Evolutionary conservation across 37 sponge, comb jelly and placozoan genomes (phyloP).

Genomic region (Theonella swinhoei): DNA sequence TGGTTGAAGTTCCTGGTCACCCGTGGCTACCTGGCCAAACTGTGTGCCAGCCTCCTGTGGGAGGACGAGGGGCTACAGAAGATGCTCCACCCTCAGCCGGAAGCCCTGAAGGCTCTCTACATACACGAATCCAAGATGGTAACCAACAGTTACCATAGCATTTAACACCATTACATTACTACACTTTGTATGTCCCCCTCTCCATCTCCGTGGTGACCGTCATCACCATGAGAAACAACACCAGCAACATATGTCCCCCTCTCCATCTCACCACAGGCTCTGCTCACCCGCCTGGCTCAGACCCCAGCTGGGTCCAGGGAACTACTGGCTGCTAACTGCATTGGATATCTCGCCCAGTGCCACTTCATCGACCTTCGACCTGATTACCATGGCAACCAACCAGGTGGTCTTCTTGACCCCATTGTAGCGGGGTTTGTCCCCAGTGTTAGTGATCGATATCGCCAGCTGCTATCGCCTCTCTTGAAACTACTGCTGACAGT

Average conservation of each 20-base stretch:
- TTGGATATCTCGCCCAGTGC: constrained; percentile 74
- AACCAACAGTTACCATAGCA: neutral
- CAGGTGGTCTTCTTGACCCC: neutral
- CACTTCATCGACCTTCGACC: constrained; percentile 78
- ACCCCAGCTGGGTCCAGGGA: constrained; percentile 66
- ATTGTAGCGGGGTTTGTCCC: constrained; percentile 61
- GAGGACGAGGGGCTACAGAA: constrained; percentile 79
- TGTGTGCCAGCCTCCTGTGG: constrained; percentile 76
- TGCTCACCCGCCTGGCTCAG: constrained; percentile 77
- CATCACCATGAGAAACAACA: neutral
- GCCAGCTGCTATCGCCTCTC: constrained; percentile 75
- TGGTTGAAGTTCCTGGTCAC: constrained; percentile 76
- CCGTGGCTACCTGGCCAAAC: constrained; percentile 76
- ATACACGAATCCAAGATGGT: constrained; percentile 95
- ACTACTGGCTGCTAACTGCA: constrained; percentile 44
- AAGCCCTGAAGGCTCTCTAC: constrained; percentile 81
- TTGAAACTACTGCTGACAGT: constrained; percentile 67
- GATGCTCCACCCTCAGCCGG: constrained; percentile 65
- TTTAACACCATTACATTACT: neutral
- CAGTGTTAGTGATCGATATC: constrained; percentile 62
- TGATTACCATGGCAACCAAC: constrained; percentile 26
- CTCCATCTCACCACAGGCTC: constrained; percentile 66
- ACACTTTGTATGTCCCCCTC: neutral
- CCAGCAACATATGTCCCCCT: too few species aligned
- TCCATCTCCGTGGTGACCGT: too few species aligned